These are phyloP conservation scores for Trachops cirrhosus DNA, from an alignment of 2,797 vertebrate species.

Conservation along the genomic window DNA sequence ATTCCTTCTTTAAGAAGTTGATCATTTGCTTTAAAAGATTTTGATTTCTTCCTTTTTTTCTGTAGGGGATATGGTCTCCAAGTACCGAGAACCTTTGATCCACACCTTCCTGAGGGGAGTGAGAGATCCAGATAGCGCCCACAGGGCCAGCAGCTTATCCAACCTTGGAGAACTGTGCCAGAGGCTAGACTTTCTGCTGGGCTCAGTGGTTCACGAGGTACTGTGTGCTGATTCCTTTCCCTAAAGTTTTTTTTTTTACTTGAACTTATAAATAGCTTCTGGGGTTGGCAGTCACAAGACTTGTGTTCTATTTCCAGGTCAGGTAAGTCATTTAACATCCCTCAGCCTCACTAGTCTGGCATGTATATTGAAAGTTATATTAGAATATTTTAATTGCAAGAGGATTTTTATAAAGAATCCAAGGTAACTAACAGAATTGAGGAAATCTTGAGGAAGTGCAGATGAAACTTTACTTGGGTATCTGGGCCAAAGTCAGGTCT, in stretches of 20 bases:
- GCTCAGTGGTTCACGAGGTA: conserved; percentile 92
- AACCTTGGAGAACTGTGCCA: conserved; percentile 96
- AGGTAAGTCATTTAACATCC: neutral
- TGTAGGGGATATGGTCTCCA: conserved; percentile 90
- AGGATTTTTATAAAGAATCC: neutral
- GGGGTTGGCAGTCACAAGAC: neutral
- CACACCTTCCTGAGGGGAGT: conserved; percentile 89
- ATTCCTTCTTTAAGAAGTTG: neutral
- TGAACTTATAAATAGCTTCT: neutral
- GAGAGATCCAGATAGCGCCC: conserved; percentile 83
- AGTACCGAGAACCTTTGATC: conserved; percentile 88
- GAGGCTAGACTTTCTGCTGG: conserved; percentile 89
- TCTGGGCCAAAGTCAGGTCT: neutral
- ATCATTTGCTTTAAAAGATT: neutral
- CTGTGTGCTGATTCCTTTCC: neutral
- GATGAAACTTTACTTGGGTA: neutral
- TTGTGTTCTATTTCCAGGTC: neutral
- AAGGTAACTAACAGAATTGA: neutral
- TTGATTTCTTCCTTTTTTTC: neutral
- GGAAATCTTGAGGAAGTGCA: neutral
- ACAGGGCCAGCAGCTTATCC: conserved; percentile 94
- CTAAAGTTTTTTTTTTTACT: neutral
- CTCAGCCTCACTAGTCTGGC: neutral
- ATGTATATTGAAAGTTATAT: neutral
- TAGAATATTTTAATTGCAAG: neutral